Percentiles rank a stretch among this genome's conserved stretches.
phyloP scores from a whole-genome alignment of 2,797 vertebrate genomes.

The Gouania willdenowi region DNA sequence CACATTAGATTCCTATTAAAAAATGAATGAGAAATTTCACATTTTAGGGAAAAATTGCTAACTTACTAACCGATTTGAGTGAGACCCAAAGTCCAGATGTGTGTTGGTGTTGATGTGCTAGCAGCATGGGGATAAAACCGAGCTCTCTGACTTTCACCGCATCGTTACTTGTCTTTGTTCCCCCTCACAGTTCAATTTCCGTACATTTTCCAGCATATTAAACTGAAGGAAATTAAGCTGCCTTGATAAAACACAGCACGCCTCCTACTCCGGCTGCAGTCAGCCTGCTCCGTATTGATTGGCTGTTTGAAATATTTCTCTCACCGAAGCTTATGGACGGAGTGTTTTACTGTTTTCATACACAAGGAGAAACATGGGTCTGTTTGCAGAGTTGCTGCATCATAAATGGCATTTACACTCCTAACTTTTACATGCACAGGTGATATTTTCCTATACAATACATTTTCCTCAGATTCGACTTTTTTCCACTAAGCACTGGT shows the following conservation, averaged over 20 bases:
- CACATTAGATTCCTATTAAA: slow-evolving; percentile 24
- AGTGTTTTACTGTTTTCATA: slow-evolving; percentile 14
- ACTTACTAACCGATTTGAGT: slow-evolving; percentile 11
- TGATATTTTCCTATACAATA: slow-evolving; percentile 32
- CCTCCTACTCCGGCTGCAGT: slow-evolving; percentile 54
- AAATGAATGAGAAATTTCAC: slow-evolving; percentile 38
- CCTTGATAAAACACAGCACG: slow-evolving; percentile 60
- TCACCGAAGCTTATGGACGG: slow-evolving; percentile 16
- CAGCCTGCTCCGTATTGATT: slow-evolving; percentile 52
- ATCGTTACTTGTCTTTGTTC: slow-evolving; percentile 57
- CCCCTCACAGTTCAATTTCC: slow-evolving; percentile 63
- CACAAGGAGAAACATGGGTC: slow-evolving; percentile 12
- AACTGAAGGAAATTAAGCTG: slow-evolving; percentile 68
- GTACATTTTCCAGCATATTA: slow-evolving; percentile 69
- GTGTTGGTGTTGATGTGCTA: too few species aligned
- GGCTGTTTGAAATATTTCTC: slow-evolving; percentile 43
- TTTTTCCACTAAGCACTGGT: slow-evolving; percentile 12
- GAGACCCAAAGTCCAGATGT: too few species aligned
- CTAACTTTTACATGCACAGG: slow-evolving; percentile 41
- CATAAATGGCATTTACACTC: slow-evolving; percentile 23
- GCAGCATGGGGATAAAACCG: slow-evolving; percentile 18
- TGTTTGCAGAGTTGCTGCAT: slow-evolving; percentile 14
- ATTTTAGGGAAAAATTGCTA: slow-evolving; percentile 12
- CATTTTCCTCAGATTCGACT: slow-evolving; percentile 19
- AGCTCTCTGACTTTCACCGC: slow-evolving; percentile 26